Percentiles rank a stretch among this genome's conserved stretches.
Conservation (phyloP, 2,888 invertebrate genomes). For the Cosmopolites sordidus region DNA sequence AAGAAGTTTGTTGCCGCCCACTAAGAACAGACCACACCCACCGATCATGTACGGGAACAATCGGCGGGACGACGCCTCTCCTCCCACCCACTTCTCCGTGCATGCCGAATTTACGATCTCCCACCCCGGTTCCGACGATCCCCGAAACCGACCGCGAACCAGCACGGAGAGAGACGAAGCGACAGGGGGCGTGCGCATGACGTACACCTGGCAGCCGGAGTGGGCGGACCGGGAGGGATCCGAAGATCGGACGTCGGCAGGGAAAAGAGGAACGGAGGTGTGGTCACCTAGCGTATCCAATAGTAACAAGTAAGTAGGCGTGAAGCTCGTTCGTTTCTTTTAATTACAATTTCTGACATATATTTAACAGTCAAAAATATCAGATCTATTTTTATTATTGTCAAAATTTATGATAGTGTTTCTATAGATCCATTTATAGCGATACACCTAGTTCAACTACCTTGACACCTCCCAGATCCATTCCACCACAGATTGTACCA, state of each 20-base stretch:
- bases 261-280: constrained; percentile 1
- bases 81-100: constrained; percentile 54
- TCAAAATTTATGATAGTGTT: not conserved
- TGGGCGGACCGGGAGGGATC: constrained; percentile 16
- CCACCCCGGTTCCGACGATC: constrained; percentile 48
- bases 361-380: no score
- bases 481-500: constrained; percentile 23
- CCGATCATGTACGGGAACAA: constrained; percentile 10
- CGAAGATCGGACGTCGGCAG: constrained; percentile 8
- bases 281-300: constrained; percentile 19
- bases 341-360: not conserved
- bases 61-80: constrained; percentile 16
- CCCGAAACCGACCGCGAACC: constrained; percentile 45
- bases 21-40: not conserved
- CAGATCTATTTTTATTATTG: not conserved
- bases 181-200: constrained; percentile 52
- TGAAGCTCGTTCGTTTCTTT: no score
- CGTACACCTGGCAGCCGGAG: constrained; percentile 48
- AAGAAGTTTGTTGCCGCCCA: not conserved
- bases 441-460: constrained; percentile 8
- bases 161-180: constrained; percentile 48
- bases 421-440: constrained; percentile 18
- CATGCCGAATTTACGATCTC: constrained; percentile 65
- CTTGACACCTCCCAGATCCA: constrained; percentile 9
- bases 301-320: constrained; percentile 20